A percentile compares a stretch with the other conserved stretches of the same genome.
Conservation (phyloP, 2,797 vertebrate genomes). For the Tinamus major region DNA sequence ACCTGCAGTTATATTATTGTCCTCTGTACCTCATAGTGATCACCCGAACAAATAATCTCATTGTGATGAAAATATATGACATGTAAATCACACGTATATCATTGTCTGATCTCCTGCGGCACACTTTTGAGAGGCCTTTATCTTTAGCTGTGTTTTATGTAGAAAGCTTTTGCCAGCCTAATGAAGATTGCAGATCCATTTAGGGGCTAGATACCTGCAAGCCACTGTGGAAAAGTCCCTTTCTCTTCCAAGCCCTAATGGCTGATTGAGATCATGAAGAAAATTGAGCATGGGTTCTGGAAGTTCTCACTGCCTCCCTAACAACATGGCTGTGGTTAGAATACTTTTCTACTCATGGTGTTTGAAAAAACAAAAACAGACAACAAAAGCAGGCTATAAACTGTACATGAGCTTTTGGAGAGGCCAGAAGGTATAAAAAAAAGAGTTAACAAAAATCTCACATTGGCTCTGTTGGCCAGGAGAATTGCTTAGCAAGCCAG, state of each 20-base stretch:
- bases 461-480: neutral
- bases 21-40: neutral
- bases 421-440: neutral
- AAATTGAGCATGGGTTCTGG: neutral
- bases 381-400: neutral
- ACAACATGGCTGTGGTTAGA: fast-evolving
- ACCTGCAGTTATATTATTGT: neutral
- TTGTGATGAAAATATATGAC: neutral
- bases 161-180: neutral
- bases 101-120: neutral
- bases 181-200: neutral
- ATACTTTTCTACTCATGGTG: fast-evolving
- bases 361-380: neutral
- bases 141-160: neutral
- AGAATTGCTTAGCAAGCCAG: neutral
- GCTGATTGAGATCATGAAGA: neutral
- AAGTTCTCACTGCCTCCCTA: neutral
- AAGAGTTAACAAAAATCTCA: neutral
- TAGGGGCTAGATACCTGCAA: no score
- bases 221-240: fast-evolving
- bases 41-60: neutral
- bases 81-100: neutral
- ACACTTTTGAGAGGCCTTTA: neutral
- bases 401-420: neutral
- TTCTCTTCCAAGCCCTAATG: neutral